Evolutionary conservation across 2,113 vertebrate species (phyloP), one percentile per base, ranked within the genome.

Genomic region (Petaurus breviceps): DNA sequence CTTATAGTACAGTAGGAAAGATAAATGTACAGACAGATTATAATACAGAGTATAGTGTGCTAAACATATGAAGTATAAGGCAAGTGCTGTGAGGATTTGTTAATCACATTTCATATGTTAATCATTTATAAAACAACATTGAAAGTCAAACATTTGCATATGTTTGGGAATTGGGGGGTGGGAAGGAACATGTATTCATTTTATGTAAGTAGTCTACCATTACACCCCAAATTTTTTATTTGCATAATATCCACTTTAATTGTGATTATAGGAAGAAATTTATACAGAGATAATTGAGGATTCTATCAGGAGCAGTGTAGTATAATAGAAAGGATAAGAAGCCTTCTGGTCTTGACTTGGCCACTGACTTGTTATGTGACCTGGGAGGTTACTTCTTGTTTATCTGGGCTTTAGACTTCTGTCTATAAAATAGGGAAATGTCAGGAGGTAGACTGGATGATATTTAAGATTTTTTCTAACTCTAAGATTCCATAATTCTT

Each of bases 171-270:
- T 49, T 47, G 49, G 90, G 46, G 90, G 28, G 90, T 51, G 90
- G 24, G 47, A 50, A 90, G 90, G 47, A 51, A 90, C 46, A 49
- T 90, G 68, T 84, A n/a, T 84, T 84, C n/a, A 84, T 84, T 84
- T 43, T 43, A 43, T 84, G 68, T 84, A 77, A 77, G 68, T n/a
- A 84, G 68, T 84, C 68, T 84, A 43, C 68, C 7, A 84, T 90
- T 50, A 92, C 23, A 54, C 50, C n/a, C 51, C 97, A 93, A 43
- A 90, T 31, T 37, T 92, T 96, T 2, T 90, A 52, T 96, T 97
- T 97, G 97, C 51, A 93, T 97, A 96, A 50, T 95, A 2, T 23
- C 91, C 92, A 37, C 93, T 97, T 92, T 89, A 97, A 92, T 96
- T 94, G 57, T 52, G 92, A 95, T 2, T 51, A 23, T 96, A 91